Percentiles rank a stretch among this genome's conserved stretches.
Evolutionary conservation across 2,113 vertebrate species (phyloP).

Genomic region (Pungitius pungitius): DNA sequence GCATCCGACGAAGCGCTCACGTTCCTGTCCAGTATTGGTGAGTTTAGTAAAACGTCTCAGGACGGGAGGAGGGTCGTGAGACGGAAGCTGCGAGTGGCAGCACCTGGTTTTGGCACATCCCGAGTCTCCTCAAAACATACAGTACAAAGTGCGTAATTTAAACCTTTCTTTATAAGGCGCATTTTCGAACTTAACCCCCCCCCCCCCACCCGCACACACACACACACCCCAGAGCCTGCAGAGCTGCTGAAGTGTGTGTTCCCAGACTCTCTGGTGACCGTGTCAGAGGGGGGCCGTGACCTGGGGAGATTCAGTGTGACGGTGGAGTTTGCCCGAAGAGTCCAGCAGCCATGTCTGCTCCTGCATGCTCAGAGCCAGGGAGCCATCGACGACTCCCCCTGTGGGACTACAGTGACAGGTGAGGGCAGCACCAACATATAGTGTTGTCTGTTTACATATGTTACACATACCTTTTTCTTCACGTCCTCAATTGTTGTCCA

Average conservation of each 20-base stretch:
- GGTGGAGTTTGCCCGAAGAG: conserved; percentile 72
- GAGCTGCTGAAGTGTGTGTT: conserved; percentile 83
- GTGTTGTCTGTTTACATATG: not conserved
- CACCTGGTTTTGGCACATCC: conserved; percentile 44
- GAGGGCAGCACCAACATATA: not conserved
- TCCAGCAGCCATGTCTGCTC: conserved; percentile 72
- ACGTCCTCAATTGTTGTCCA: not conserved
- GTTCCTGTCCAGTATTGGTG: conserved; percentile 78
- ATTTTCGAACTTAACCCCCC: no score
- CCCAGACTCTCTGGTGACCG: conserved; percentile 80
- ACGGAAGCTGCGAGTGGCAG: not conserved
- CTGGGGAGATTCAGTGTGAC: conserved; percentile 81
- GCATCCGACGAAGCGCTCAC: conserved; percentile 71
- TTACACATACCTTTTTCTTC: not conserved
- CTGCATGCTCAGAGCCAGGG: conserved; percentile 82
- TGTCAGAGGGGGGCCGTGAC: conserved; percentile 73
- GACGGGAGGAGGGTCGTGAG: no score
- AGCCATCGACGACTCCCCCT: conserved; percentile 71
- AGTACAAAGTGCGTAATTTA: no score
- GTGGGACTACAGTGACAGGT: conserved; percentile 86
- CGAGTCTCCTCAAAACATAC: not conserved
- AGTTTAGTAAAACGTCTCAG: conserved; percentile 35
- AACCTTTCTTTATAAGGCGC: no score
- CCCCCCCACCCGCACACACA: not conserved
- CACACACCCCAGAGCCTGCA: conserved; percentile 60